Evolutionary conservation across 2,888 invertebrate genomes (phyloP).

Genomic region (Napeogenes inachia): DNA sequence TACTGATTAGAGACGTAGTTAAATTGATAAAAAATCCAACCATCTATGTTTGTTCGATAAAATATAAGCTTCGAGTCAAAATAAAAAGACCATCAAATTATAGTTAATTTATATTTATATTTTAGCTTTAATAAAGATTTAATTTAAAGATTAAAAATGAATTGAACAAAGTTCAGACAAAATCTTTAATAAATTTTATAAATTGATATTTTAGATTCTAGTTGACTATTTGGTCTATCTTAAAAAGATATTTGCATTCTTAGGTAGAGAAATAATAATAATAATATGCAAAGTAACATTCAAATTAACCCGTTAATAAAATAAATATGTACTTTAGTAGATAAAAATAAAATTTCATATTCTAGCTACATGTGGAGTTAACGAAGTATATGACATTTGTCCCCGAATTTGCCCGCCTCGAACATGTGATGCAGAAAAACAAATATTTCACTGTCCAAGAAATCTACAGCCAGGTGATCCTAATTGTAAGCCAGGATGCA

Average conservation of each 20-base stretch:
- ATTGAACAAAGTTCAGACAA: no score
- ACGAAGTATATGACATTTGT: constrained; percentile 29
- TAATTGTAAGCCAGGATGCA: constrained; percentile 20
- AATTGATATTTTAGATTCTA: no score
- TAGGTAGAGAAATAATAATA: not conserved
- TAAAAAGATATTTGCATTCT: constrained; percentile 25
- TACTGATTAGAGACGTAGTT: constrained; percentile 12
- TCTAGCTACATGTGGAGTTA: constrained; percentile 13
- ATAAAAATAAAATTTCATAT: not conserved
- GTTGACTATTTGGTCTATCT: constrained; percentile 4
- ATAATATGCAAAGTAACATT: no score
- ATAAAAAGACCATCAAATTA: no score
- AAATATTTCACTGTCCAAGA: constrained; percentile 24
- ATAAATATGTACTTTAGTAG: no score
- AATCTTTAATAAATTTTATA: no score
- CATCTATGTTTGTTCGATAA: no score
- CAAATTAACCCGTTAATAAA: no score
- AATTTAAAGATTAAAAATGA: no score
- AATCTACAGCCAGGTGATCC: constrained; percentile 15
- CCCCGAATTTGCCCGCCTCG: constrained; percentile 36
- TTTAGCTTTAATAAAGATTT: no score
- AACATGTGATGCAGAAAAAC: constrained; percentile 35
- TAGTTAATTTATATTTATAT: no score
- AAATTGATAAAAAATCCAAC: not conserved
- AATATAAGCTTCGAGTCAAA: no score